Evolutionary conservation across 1,140 invertebrate genomes (phyloP).

Genomic region (Littorina saxatilis): DNA sequence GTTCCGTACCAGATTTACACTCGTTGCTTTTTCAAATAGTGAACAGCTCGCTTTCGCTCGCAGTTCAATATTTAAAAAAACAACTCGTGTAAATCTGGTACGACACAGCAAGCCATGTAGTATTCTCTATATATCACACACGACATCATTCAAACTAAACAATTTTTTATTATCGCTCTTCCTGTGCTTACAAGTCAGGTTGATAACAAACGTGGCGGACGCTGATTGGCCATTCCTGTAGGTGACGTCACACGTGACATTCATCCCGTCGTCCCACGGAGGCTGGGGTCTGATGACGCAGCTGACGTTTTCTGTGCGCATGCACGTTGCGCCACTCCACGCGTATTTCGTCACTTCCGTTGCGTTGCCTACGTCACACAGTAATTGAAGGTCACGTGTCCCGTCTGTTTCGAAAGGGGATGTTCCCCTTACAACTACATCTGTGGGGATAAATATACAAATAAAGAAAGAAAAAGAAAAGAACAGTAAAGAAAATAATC

Average conservation of each 20-base stretch:
- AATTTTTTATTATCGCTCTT: too few relatives aligned
- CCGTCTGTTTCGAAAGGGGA: conserved; percentile 5
- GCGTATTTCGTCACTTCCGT: conserved; percentile 8
- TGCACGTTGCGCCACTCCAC: conserved; percentile 15
- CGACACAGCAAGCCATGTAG: too few relatives aligned
- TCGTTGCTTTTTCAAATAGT: too few relatives aligned
- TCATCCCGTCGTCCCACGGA: conserved; percentile 18
- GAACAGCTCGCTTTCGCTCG: too few relatives aligned
- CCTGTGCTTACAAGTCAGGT: conserved; percentile 18
- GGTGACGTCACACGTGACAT: background rate
- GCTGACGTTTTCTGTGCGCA: too few relatives aligned
- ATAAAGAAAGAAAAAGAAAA: too few relatives aligned
- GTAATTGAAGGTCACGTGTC: background rate
- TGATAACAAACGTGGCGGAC: background rate
- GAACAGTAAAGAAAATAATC: too few relatives aligned
- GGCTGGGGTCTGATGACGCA: background rate
- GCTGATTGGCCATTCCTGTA: background rate
- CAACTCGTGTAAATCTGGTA: too few relatives aligned
- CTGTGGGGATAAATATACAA: conserved; percentile 31
- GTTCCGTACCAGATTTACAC: too few relatives aligned
- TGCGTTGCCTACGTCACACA: background rate
- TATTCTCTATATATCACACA: too few relatives aligned
- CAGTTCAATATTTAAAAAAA: too few relatives aligned
- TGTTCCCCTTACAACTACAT: background rate
- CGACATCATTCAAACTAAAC: too few relatives aligned